Evolutionary conservation across 2,888 invertebrate species (phyloP).

Genomic region (Dicyrtomina minuta): DNA sequence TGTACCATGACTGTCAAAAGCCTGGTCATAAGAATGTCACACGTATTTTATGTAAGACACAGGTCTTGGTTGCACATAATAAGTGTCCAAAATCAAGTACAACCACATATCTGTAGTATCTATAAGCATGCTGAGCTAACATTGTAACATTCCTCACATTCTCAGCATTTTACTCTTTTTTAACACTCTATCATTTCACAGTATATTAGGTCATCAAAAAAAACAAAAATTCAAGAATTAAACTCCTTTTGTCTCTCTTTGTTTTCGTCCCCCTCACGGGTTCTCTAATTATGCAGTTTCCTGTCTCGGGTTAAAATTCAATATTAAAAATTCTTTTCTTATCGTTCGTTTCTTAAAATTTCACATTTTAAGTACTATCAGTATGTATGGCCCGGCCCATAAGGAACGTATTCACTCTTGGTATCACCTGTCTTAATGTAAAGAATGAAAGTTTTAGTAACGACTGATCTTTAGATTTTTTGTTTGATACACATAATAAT

Average conservation of each 20-base stretch:
- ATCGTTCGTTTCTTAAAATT: no score
- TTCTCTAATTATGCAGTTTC: no score
- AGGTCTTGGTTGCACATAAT: constrained; percentile 13
- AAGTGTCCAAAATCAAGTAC: not conserved
- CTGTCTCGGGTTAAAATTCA: no score
- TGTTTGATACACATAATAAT: no score
- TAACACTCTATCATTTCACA: constrained; percentile 23
- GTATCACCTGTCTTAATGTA: no score
- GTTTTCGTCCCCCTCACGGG: not conserved
- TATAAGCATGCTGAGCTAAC: constrained; percentile 9
- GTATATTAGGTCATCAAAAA: constrained; percentile 23
- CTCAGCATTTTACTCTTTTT: constrained; percentile 20
- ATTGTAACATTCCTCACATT: constrained; percentile 23
- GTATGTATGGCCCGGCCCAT: no score
- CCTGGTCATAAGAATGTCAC: constrained; percentile 25
- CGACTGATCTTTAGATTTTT: no score
- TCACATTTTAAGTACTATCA: no score
- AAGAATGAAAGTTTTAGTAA: no score
- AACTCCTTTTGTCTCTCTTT: not conserved
- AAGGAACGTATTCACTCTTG: no score
- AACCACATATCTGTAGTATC: no score
- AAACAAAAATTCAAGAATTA: not conserved
- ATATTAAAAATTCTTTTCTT: no score
- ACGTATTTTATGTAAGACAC: constrained; percentile 18
- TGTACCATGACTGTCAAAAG: constrained; percentile 10